Evolutionary conservation across 1,140 invertebrate genomes (phyloP), one percentile per base, ranked within the genome.

Genomic region (Drosophila jambulina): DNA sequence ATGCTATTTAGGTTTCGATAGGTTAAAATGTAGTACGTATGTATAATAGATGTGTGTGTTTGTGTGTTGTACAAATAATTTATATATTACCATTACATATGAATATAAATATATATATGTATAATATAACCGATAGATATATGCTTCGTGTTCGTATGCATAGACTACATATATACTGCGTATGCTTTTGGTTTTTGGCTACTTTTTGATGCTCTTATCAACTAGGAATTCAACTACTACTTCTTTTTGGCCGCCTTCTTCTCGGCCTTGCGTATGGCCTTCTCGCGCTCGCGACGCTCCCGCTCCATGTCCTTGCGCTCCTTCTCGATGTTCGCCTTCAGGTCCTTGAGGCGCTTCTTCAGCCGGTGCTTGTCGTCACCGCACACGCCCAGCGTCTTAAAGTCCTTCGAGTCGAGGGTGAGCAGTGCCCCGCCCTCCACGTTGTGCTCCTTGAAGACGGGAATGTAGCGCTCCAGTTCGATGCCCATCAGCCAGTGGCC

Each of bases 281-380:
- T 95, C 78, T 97, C 96, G 61, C 96, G 95, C 85, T 96, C 96
- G 77, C 96, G 96, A 29, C 96, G 94, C 78, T 97, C 96, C 54
- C 96, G 96, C 80, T 96, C 95, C 80, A 94, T 93, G 71, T 95
- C 94, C 82, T 96, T 95, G 54, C 95, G 94, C 91, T 97, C 96
- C 78, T 97, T 97, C 71, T 98, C 97, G 57, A 95, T 95, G 63
- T 95, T 95, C 21, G 95, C 93, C 82, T 96, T 95, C 40, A 98
- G 94, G 85, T 98, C 97, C 93, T 98, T 98, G 46, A 98, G 94
- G 90, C 97, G 97, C 48, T 97, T 95, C 93, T 98, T 98, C 72
- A 98, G 94, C 64, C 96, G 94, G 63, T 95, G 95, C 75, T 98
- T 97, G 91, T 98, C 97, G 48, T 97, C 96, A 8, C 95, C 95